Conservation (phyloP, 2,113 vertebrate genomes). For the Ctenomys sociabilis region DNA sequence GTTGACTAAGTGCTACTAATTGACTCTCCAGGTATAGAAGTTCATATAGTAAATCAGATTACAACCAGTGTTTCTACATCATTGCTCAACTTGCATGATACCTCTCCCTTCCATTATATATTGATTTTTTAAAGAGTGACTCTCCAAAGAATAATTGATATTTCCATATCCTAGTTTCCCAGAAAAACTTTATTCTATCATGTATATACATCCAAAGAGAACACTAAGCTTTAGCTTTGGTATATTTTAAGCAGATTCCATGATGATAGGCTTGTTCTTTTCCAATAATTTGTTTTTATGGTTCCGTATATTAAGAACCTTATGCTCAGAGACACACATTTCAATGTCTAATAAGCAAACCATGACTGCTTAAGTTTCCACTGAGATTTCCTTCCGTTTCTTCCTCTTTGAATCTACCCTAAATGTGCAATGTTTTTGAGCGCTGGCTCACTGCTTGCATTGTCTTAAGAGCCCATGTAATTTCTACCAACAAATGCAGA, state of each 20-base stretch:
- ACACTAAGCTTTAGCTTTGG: conserved; percentile 29
- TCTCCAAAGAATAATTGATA: conserved; percentile 21
- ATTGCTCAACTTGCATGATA: not conserved
- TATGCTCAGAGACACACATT: conserved; percentile 53
- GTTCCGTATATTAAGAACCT: conserved; percentile 63
- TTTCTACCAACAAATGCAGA: conserved; percentile 24
- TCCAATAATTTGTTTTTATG: conserved; percentile 58
- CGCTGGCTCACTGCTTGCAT: conserved; percentile 13
- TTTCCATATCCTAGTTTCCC: conserved; percentile 31
- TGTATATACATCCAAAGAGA: not conserved
- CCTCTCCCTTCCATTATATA: conserved; percentile 13
- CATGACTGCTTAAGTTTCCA: conserved; percentile 69
- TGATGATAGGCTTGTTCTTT: conserved; percentile 50
- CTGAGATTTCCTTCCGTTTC: conserved; percentile 13
- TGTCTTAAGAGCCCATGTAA: conserved; percentile 1
- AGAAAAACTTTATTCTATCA: conserved; percentile 25
- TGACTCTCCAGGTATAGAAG: not conserved
- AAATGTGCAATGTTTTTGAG: not conserved
- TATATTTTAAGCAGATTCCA: conserved; percentile 61
- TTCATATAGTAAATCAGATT: conserved; percentile 35
- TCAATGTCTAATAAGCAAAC: conserved; percentile 66
- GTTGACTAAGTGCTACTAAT: not conserved
- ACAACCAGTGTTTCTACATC: not conserved
- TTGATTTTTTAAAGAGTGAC: conserved; percentile 66
- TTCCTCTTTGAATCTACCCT: conserved; percentile 5